Conservation (phyloP, 2,888 invertebrate species). For the Ceramica pisi region DNA sequence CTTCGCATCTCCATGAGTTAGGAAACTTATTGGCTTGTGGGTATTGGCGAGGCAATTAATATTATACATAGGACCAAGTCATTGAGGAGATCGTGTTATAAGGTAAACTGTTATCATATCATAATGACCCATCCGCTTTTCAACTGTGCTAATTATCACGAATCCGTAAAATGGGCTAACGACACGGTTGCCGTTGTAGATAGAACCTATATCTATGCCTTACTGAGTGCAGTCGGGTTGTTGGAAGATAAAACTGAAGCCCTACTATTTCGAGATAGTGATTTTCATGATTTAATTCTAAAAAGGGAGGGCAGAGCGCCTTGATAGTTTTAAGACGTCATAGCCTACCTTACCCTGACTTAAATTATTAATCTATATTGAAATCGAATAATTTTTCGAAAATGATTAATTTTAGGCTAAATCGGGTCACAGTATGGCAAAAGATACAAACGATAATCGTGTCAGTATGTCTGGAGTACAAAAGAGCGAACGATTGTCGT, state of each 20-base stretch:
- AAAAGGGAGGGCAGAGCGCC: too few species aligned
- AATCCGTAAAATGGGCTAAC: neutral
- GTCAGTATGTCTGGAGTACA: neutral
- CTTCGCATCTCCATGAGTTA: conserved; percentile 5
- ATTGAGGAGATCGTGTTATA: neutral
- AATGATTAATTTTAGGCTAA: neutral
- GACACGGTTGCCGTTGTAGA: neutral
- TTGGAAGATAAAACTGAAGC: too few species aligned
- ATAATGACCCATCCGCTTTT: neutral
- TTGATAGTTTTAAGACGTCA: too few species aligned
- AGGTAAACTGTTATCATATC: neutral
- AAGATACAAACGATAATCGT: neutral
- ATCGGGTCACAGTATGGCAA: neutral
- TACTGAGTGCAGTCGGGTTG: neutral
- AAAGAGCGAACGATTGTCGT: too few species aligned
- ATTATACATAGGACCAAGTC: neutral
- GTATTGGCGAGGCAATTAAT: neutral
- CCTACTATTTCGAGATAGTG: too few species aligned
- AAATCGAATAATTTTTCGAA: neutral
- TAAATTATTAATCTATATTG: neutral
- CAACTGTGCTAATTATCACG: neutral
- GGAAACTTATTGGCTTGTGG: conserved; percentile 9
- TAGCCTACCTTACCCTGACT: too few species aligned
- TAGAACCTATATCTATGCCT: neutral
- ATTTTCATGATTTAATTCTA: too few species aligned